phyloP scores from a whole-genome alignment of 2,888 invertebrate genomes.

The Trissolcus brochymenae region DNA sequence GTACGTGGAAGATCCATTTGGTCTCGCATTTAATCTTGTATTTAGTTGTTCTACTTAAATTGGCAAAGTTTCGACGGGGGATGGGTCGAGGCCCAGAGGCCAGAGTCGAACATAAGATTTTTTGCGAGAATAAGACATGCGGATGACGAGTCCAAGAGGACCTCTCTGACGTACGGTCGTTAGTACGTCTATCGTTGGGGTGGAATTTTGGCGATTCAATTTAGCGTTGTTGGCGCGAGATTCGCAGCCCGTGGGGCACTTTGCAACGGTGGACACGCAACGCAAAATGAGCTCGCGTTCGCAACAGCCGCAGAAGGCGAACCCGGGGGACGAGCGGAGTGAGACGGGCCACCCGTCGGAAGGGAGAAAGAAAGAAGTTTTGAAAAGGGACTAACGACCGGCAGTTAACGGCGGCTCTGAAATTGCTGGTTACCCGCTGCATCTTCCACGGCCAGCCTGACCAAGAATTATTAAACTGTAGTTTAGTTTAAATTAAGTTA shows the following conservation, averaged over 20 bases:
- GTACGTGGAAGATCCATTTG: background rate
- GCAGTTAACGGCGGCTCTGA: conserved; percentile 77
- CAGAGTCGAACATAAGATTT: conserved; percentile 35
- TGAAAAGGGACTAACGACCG: conserved; percentile 77
- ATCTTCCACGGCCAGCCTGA: conserved; percentile 72
- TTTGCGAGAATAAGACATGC: conserved; percentile 42
- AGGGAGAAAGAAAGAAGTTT: conserved; percentile 74
- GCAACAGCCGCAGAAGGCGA: conserved; percentile 57
- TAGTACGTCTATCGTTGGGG: conserved; percentile 62
- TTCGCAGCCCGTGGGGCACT: conserved; percentile 64
- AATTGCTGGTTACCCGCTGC: conserved; percentile 76
- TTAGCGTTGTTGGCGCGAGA: conserved; percentile 67
- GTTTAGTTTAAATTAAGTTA: conserved; percentile 77
- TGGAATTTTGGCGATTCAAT: conserved; percentile 73
- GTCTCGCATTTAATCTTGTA: background rate
- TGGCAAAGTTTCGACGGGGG: background rate
- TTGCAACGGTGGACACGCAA: conserved; percentile 64
- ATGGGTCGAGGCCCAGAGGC: conserved; percentile 33
- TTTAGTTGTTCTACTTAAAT: background rate
- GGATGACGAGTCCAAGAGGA: conserved; percentile 58
- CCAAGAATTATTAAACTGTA: conserved; percentile 77
- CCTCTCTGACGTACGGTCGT: conserved; percentile 60
- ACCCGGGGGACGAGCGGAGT: conserved; percentile 43
- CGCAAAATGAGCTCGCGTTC: conserved; percentile 68
- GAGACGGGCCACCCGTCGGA: conserved; percentile 55